Conservation (phyloP, 2,113 vertebrate species). For the Calypte anna region DNA sequence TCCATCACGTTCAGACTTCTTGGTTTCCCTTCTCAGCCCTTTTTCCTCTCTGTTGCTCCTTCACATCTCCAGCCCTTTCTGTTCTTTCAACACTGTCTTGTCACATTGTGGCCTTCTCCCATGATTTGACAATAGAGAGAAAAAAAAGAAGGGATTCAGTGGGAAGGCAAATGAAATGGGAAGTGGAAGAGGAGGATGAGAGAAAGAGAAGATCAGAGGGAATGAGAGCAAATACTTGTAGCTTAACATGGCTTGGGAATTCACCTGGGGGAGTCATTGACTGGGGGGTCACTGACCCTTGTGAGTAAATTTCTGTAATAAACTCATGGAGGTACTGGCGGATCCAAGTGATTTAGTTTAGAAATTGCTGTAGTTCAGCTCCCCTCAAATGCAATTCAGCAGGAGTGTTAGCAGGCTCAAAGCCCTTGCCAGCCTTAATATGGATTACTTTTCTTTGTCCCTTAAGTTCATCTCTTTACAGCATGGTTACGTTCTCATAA, state of each 20-base stretch:
- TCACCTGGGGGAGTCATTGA: slow-evolving; percentile 58
- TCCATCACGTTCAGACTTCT: neutral
- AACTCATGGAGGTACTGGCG: slow-evolving; percentile 45
- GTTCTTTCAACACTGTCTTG: neutral
- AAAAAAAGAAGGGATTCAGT: slow-evolving; percentile 26
- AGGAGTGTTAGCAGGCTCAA: slow-evolving; percentile 14
- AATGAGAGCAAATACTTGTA: neutral
- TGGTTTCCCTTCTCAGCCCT: neutral
- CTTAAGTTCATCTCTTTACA: slow-evolving; percentile 57
- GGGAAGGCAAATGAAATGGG: neutral
- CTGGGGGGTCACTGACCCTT: slow-evolving; percentile 58
- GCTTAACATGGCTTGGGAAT: neutral
- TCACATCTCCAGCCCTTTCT: neutral
- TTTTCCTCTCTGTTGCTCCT: slow-evolving; percentile 18
- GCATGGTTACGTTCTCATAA: slow-evolving; percentile 46
- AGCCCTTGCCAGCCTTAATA: slow-evolving; percentile 48
- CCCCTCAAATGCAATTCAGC: slow-evolving; percentile 59
- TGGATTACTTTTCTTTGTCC: slow-evolving; percentile 67
- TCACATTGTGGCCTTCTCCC: slow-evolving; percentile 1
- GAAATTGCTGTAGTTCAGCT: slow-evolving; percentile 49
- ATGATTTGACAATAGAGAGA: slow-evolving; percentile 46
- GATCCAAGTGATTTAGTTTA: slow-evolving; percentile 55
- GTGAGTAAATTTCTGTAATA: slow-evolving; percentile 73
- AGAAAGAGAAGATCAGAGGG: slow-evolving; percentile 45
- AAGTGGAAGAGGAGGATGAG: slow-evolving; percentile 43